Evolutionary conservation across 2,113 vertebrate genomes (phyloP).

Genomic region (Chloebia gouldiae): DNA sequence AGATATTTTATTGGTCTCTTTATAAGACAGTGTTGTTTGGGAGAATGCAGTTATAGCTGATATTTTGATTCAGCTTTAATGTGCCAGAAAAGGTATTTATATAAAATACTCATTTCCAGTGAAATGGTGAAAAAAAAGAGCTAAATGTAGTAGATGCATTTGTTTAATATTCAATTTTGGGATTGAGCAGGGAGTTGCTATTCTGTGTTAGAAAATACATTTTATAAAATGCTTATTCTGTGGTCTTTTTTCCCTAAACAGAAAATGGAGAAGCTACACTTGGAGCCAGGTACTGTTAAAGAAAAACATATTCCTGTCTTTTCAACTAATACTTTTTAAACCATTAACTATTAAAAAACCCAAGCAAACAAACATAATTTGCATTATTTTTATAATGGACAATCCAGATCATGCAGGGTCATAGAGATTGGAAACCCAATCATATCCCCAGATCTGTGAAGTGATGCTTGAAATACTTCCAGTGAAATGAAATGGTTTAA

Average conservation of each 20-base stretch:
- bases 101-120: neutral
- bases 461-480: slow-evolving; percentile 36
- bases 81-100: neutral
- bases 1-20: neutral
- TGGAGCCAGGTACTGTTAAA: slow-evolving; percentile 91
- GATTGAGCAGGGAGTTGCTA: neutral
- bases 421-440: slow-evolving; percentile 85
- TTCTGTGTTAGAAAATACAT: neutral
- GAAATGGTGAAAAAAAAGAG: neutral
- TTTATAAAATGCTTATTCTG: neutral
- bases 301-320: slow-evolving; percentile 63
- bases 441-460: slow-evolving; percentile 81
- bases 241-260: slow-evolving; percentile 57
- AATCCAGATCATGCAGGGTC: slow-evolving; percentile 71
- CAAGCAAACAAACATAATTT: slow-evolving; percentile 46
- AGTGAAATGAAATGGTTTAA: slow-evolving; percentile 54
- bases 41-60: neutral
- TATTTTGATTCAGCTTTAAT: neutral
- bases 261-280: slow-evolving; percentile 76
- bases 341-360: slow-evolving; percentile 59
- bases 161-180: neutral
- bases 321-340: slow-evolving; percentile 68
- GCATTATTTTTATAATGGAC: slow-evolving; percentile 63
- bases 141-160: neutral
- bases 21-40: neutral